Conservation (phyloP, 1,140 invertebrate genomes). For the Potamilus streckersoni region DNA sequence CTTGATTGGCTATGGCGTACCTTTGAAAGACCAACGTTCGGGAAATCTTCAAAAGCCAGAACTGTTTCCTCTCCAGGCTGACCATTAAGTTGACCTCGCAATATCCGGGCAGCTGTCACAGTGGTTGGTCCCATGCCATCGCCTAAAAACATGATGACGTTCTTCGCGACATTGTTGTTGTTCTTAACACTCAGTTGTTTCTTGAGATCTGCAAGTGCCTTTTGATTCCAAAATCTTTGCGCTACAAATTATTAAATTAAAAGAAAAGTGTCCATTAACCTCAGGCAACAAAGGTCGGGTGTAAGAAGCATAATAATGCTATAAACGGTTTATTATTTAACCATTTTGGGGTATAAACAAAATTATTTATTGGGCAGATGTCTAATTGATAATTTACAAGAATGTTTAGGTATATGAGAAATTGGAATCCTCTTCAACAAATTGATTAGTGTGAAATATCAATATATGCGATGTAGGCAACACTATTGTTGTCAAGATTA, state of each 20-base stretch:
- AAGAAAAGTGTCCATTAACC: no score
- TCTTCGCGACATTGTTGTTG: conserved; percentile 75
- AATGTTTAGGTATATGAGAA: no score
- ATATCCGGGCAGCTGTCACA: conserved; percentile 79
- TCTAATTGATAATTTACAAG: no score
- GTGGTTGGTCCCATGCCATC: conserved; percentile 94
- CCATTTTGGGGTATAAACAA: no score
- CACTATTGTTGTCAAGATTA: no score
- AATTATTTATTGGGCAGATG: no score
- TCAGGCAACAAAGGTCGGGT: no score
- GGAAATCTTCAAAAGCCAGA: conserved; percentile 85
- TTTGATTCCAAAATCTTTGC: conserved; percentile 25
- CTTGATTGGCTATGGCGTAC: conserved; percentile 65
- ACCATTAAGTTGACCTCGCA: conserved; percentile 74
- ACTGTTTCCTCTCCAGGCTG: conserved; percentile 78
- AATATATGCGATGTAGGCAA: no score
- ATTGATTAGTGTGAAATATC: no score
- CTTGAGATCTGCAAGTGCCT: conserved; percentile 27
- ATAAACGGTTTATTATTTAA: no score
- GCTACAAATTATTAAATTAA: conserved; percentile 12
- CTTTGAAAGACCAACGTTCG: conserved; percentile 85
- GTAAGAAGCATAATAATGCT: no score
- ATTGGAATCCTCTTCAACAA: no score
- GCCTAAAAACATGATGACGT: conserved; percentile 87
- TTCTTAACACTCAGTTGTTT: conserved; percentile 16